These are phyloP conservation scores for Armadillidium nasatum DNA, from an alignment of 1,140 invertebrate species.

Conservation along the genomic window DNA sequence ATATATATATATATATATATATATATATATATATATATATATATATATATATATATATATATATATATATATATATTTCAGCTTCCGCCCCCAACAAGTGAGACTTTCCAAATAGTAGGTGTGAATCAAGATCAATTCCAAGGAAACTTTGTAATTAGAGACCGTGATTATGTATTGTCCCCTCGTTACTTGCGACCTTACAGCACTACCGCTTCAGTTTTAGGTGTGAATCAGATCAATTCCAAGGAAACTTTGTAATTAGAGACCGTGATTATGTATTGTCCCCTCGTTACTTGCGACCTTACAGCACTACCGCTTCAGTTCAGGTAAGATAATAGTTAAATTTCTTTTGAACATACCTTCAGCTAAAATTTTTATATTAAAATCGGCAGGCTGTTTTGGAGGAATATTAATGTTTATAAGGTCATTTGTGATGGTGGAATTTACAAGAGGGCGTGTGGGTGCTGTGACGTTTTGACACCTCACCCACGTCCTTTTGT, in stretches of 20 bases:
- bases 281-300: conserved; percentile 21
- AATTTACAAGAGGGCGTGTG: too few relatives aligned
- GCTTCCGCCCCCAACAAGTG: conserved; percentile 58
- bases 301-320: background rate
- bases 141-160: conserved; percentile 37
- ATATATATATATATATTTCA: conserved; percentile 44
- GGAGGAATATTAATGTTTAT: too few relatives aligned
- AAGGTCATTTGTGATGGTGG: too few relatives aligned
- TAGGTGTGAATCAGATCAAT: conserved; percentile 20
- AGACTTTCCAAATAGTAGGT: conserved; percentile 58
- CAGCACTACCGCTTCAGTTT: background rate
- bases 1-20: too few relatives aligned
- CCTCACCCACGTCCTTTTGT: too few relatives aligned
- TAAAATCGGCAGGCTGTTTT: too few relatives aligned
- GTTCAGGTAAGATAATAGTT: too few relatives aligned
- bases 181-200: conserved; percentile 18
- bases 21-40: too few relatives aligned
- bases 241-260: conserved; percentile 40
- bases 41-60: background rate
- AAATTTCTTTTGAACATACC: too few relatives aligned
- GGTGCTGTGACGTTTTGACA: too few relatives aligned
- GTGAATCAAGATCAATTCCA: conserved; percentile 51
- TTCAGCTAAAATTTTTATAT: too few relatives aligned
- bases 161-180: conserved; percentile 25
- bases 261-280: conserved; percentile 26